These are phyloP conservation scores for Tenthredo notha DNA, from an alignment of 2,888 invertebrate species.

Conservation along the genomic window DNA sequence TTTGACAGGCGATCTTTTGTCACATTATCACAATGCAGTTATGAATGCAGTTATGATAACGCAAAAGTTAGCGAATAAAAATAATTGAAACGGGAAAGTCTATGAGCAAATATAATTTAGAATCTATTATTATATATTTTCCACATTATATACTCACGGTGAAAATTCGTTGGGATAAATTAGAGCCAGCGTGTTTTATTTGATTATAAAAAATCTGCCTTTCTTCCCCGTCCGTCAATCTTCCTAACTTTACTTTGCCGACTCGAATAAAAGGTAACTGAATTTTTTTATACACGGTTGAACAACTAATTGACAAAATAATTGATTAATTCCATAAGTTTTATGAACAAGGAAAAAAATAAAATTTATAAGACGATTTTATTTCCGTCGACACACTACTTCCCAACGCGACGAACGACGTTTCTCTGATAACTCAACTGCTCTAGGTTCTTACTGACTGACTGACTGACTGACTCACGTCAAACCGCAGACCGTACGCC, in stretches of 20 bases:
- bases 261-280: not conserved
- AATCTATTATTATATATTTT: too few relatives aligned
- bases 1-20: too few relatives aligned
- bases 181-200: slow-evolving; percentile 75
- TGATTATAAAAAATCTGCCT: not conserved
- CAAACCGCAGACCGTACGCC: not conserved
- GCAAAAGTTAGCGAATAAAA: too few relatives aligned
- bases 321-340: not conserved
- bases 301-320: too few relatives aligned
- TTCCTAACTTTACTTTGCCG: not conserved
- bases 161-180: slow-evolving; percentile 71
- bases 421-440: slow-evolving; percentile 73
- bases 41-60: too few relatives aligned
- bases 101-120: too few relatives aligned
- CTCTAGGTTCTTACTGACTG: not conserved
- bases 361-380: not conserved
- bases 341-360: not conserved
- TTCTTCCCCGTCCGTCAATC: not conserved
- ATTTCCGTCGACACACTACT: slow-evolving; percentile 56
- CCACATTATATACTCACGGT: slow-evolving; percentile 75
- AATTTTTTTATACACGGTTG: not conserved
- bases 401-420: slow-evolving; percentile 71
- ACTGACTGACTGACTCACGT: not conserved
- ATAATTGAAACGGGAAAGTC: too few relatives aligned
- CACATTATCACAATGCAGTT: too few relatives aligned